A percentile compares a stretch with the other conserved stretches of the same genome.
Conservation (phyloP, 2,113 vertebrate genomes). For the Trochalopteron elliotii region DNA sequence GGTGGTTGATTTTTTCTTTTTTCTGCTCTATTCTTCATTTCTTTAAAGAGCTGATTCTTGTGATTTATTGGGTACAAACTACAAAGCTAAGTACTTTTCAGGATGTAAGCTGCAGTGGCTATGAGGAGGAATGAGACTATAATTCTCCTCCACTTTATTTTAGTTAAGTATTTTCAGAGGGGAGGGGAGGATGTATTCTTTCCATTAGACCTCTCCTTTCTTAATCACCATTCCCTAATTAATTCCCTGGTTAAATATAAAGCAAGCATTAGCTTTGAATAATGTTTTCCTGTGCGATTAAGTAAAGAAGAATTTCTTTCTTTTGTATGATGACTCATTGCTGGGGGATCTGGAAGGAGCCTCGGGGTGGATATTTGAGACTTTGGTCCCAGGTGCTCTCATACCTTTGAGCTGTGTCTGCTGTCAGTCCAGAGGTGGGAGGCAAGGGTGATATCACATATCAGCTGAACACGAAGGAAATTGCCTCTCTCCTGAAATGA, state of each 20-base stretch:
- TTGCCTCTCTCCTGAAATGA: background rate
- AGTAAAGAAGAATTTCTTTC: constrained; percentile 69
- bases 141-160: constrained; percentile 56
- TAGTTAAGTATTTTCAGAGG: constrained; percentile 38
- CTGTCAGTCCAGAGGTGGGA: background rate
- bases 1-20: background rate
- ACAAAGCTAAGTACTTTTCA: constrained; percentile 64
- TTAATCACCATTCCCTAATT: constrained; percentile 72
- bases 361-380: constrained; percentile 42
- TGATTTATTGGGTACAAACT: constrained; percentile 55
- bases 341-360: constrained; percentile 8
- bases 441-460: background rate
- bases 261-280: constrained; percentile 69
- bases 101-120: constrained; percentile 16
- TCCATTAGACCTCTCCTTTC: constrained; percentile 63
- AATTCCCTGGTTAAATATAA: constrained; percentile 78
- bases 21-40: constrained; percentile 5
- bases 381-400: constrained; percentile 10
- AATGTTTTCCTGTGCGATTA: constrained; percentile 73
- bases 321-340: constrained; percentile 64
- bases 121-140: constrained; percentile 41
- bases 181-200: constrained; percentile 17
- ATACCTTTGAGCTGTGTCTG: constrained; percentile 13
- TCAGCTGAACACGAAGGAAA: background rate
- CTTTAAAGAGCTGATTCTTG: constrained; percentile 35